Evolutionary conservation across 2,888 invertebrate genomes (phyloP), one percentile per base, ranked within the genome.

Genomic region (Sesia apiformis): DNA sequence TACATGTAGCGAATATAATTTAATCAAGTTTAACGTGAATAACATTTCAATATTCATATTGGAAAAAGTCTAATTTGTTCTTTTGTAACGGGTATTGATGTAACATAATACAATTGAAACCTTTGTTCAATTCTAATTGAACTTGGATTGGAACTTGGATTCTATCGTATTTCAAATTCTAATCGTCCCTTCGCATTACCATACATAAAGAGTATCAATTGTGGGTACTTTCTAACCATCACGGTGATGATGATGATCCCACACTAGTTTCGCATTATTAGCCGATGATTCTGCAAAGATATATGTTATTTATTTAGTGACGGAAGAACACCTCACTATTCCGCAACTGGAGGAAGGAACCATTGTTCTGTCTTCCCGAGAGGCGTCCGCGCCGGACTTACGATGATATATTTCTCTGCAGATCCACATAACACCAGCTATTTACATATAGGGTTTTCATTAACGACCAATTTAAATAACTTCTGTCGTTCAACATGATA

Each of bases 231-330:
- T 70, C 69, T 71, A 74, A 62, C 65, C 62, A 62, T 60, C 60
- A 49, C 60, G 59, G 61, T 63, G 62, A 70, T 69, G 67, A 64
- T 70, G 61, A 65, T 67, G 66, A 65, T 69, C 64, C 62, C 54
- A 54, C 41, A 59, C 59, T 69, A 67, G 69, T 64, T 69, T 66
- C 68, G 64, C 67, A 64, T 68, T 64, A 65, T 65, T 63, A 72
- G 65, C 61, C 59, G 53, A 55, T 39, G 64, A 67, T 64, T 69
- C 65, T 62, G 64, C 52, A 60, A 56, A 55, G 61, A 72, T 73
- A 80, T 78, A 67, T 65, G 69, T 68, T 75, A 75, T 78, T 76
- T 77, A 78, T 78, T 63, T 69, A 56, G 63, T 63, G 69, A 64
- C 69, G 73, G 74, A 72, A 75, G 73, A 62, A 65, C 64, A 63